A percentile compares a stretch with the other conserved stretches of the same genome.
These are phyloP conservation scores for Tenebrio molitor DNA, from an alignment of 1,140 invertebrate species.

Conservation along the genomic window DNA sequence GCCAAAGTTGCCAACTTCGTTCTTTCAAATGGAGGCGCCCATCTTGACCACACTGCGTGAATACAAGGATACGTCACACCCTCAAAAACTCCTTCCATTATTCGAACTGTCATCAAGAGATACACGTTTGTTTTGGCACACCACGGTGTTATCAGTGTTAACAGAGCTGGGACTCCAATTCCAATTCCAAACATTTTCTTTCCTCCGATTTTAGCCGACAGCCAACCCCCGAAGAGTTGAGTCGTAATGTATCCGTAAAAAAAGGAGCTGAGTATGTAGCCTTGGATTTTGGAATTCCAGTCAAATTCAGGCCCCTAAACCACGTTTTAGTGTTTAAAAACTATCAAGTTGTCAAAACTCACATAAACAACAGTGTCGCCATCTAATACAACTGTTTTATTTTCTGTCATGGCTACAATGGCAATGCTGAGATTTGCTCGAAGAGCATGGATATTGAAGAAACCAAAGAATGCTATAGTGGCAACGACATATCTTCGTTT, in stretches of 20 bases:
- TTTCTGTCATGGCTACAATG: slow-evolving; percentile 89
- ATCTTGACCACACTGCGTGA: slow-evolving; percentile 88
- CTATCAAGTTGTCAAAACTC: slow-evolving; percentile 62
- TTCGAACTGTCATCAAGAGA: slow-evolving; percentile 79
- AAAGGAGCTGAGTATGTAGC: slow-evolving; percentile 86
- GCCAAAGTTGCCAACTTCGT: slow-evolving; percentile 82
- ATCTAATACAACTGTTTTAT: no score
- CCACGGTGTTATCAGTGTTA: slow-evolving; percentile 86
- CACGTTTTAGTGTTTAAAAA: no score
- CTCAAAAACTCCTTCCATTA: slow-evolving; percentile 92
- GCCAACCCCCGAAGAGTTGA: slow-evolving; percentile 73
- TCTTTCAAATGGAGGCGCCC: slow-evolving; percentile 88
- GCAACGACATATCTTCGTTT: slow-evolving; percentile 81
- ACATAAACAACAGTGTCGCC: no score
- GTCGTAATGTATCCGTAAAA: slow-evolving; percentile 86
- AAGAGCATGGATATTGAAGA: slow-evolving; percentile 89
- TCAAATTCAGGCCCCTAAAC: slow-evolving; percentile 74
- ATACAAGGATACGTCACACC: slow-evolving; percentile 92
- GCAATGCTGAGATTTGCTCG: slow-evolving; percentile 91
- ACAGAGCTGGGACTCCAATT: slow-evolving; percentile 83
- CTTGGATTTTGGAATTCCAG: slow-evolving; percentile 84
- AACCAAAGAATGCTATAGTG: slow-evolving; percentile 86
- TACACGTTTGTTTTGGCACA: slow-evolving; percentile 79
- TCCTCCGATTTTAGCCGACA: slow-evolving; percentile 71
- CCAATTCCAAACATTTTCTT: slow-evolving; percentile 82